Conservation (phyloP, 1,140 invertebrate species). For the Drosophila saltans region DNA sequence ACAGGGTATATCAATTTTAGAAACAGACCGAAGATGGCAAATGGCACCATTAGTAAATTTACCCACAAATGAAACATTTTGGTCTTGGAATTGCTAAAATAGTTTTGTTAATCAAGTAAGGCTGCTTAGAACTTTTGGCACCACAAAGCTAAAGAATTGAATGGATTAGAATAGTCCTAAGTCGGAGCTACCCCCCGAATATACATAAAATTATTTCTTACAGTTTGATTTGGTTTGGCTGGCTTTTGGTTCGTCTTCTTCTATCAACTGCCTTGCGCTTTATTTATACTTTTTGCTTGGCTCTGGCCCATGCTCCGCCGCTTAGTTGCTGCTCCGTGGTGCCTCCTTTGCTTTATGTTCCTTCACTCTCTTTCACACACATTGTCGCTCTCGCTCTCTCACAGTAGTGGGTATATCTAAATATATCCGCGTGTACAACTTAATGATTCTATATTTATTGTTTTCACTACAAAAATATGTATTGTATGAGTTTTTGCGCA, state of each 20-base stretch:
- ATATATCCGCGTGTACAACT: slow-evolving; percentile 82
- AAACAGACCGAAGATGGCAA: too few relatives aligned
- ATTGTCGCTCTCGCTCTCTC: slow-evolving; percentile 25
- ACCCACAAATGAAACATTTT: too few relatives aligned
- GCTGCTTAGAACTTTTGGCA: too few relatives aligned
- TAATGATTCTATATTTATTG: slow-evolving; percentile 83
- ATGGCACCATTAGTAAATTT: too few relatives aligned
- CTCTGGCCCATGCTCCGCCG: slow-evolving; percentile 30
- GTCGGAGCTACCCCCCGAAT: too few relatives aligned
- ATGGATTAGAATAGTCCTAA: too few relatives aligned
- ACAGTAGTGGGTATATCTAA: slow-evolving; percentile 51
- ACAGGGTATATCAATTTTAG: too few relatives aligned
- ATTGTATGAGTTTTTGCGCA: slow-evolving; percentile 81
- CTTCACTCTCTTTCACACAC: slow-evolving; percentile 11
- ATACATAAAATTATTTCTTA: too few relatives aligned
- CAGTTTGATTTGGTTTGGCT: neutral
- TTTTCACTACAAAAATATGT: slow-evolving; percentile 83
- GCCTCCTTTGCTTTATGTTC: slow-evolving; percentile 14
- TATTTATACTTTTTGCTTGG: slow-evolving; percentile 58
- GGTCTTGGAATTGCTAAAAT: too few relatives aligned
- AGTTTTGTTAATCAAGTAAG: too few relatives aligned
- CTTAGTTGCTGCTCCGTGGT: slow-evolving; percentile 37
- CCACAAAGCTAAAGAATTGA: too few relatives aligned
- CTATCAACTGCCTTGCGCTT: slow-evolving; percentile 28
- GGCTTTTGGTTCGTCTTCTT: slow-evolving; percentile 8